phyloP scores from a whole-genome alignment of 2,888 invertebrate genomes.

The Odontocolon sp. region DNA sequence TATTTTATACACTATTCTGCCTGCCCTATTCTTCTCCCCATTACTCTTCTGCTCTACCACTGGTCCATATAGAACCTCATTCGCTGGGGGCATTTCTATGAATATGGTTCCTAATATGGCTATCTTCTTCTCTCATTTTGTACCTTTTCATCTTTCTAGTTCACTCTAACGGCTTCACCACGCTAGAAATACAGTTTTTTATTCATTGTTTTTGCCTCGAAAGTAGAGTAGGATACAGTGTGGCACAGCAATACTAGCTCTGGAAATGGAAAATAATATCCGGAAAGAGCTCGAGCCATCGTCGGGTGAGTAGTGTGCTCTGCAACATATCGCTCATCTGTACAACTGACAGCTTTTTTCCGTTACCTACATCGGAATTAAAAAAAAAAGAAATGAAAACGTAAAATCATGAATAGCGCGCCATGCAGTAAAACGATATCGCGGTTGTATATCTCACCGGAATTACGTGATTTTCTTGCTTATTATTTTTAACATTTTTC shows the following conservation, averaged over 20 bases:
- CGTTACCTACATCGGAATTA: background rate
- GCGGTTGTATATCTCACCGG: background rate
- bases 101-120: constrained; percentile 11
- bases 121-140: constrained; percentile 20
- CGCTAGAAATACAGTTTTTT: constrained; percentile 9
- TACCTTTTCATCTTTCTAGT: constrained; percentile 1
- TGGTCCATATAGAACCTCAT: too few species aligned
- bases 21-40: too few species aligned
- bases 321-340: background rate
- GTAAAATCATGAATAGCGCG: background rate
- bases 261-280: constrained; percentile 42
- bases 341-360: background rate
- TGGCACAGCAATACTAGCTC: constrained; percentile 9
- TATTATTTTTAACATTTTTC: background rate
- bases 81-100: background rate
- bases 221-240: background rate
- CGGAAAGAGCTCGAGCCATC: constrained; percentile 7
- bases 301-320: background rate
- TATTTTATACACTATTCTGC: too few species aligned
- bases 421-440: background rate
- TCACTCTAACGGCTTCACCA: constrained; percentile 4
- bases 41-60: too few species aligned
- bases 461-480: background rate
- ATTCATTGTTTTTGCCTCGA: constrained; percentile 6
- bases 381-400: background rate